Base-by-base conservation (phyloP, 2,797 vertebrate species). In the Eospalax fontanierii region DNA sequence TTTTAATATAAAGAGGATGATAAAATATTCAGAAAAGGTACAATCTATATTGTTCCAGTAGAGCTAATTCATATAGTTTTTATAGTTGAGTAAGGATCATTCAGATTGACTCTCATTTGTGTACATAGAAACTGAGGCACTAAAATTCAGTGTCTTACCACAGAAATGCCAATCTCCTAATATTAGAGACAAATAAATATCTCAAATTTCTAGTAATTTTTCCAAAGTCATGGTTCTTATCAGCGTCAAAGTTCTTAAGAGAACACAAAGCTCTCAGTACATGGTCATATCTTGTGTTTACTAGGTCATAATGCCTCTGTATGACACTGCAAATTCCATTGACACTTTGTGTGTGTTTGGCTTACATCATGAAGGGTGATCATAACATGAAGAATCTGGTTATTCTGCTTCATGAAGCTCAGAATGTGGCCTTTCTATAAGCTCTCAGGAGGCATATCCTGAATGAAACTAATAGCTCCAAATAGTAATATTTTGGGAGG, bases 1-100 rank as follows among this genome's bases (percentile, higher is more conserved):
- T 10, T 54, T 76, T 21, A 28, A 86, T 89, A 63, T 87, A 89
- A 59, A 93, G 30, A 86, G 30, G 94, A 74, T 86, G 24, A 40
- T 57, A 54, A 88, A 11, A 61, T 40, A 71, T 74, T 73, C 80
- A 79, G 3, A 79, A 91, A 68, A 3, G 54, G 68, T 68, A 79
- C 73, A 76, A 1, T 75, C 19, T 68, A 46, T 78, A 71, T 85
- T 14, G 66, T 86, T 89, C 30, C 8, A 74, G 28, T 2, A 33
- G 22, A 54, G 50, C 8, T 14, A 54, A 54, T 54, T 66, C 21
- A 80, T 80, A 9, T 38, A 46, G 6, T 65, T 46, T 33, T 30
- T 66, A 12, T 16, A 68, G 22, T 5, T 88, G 7, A 81, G 46
- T 96, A 35, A 84, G 12, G 24, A 78, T 35, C 80, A 85, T 28